A percentile compares a stretch with the other conserved stretches of the same genome.
phyloP scores from a whole-genome alignment of 2,888 invertebrate genomes.

The Stictocephala bisonia region DNA sequence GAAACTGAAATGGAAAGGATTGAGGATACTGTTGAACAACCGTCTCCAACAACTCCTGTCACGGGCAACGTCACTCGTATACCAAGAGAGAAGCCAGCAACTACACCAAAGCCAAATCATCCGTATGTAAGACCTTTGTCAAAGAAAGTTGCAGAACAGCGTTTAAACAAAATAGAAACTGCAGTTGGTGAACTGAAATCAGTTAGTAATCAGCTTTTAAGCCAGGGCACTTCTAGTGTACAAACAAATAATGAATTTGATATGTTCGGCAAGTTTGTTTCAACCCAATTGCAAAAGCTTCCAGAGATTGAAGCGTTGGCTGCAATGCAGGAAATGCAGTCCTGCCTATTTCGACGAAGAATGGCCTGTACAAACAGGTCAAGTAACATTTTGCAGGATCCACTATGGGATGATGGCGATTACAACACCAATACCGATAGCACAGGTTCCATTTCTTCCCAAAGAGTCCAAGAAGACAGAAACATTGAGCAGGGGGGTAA shows the following conservation, averaged over 20 bases:
- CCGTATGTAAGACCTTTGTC: slow-evolving; percentile 32
- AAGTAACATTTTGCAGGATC: slow-evolving; percentile 15
- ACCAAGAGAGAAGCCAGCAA: slow-evolving; percentile 7
- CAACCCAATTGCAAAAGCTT: slow-evolving; percentile 24
- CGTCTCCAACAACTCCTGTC: slow-evolving; percentile 18
- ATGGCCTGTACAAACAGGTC: slow-evolving; percentile 26
- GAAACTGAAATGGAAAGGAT: slow-evolving; percentile 9
- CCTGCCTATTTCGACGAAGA: slow-evolving; percentile 15
- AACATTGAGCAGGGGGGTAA: slow-evolving; percentile 15
- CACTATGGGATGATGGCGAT: slow-evolving; percentile 19
- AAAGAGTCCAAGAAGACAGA: slow-evolving; percentile 22
- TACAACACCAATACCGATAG: slow-evolving; percentile 23
- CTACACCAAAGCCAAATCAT: not conserved
- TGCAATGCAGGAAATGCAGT: slow-evolving; percentile 32
- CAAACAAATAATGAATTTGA: slow-evolving; percentile 32
- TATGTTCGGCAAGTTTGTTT: slow-evolving; percentile 19
- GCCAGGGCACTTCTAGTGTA: slow-evolving; percentile 8
- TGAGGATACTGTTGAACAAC: slow-evolving; percentile 18
- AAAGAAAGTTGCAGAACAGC: slow-evolving; percentile 30
- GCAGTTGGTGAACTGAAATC: slow-evolving; percentile 11
- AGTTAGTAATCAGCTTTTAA: slow-evolving; percentile 14
- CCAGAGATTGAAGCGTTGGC: slow-evolving; percentile 31
- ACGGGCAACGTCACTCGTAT: slow-evolving; percentile 6
- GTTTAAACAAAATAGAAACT: slow-evolving; percentile 30
- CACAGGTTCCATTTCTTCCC: slow-evolving; percentile 18